These are phyloP conservation scores for Apostichopus leukothele DNA, from an alignment of 53 echinoderm and acorn worm genomes.

Conservation along the genomic window DNA sequence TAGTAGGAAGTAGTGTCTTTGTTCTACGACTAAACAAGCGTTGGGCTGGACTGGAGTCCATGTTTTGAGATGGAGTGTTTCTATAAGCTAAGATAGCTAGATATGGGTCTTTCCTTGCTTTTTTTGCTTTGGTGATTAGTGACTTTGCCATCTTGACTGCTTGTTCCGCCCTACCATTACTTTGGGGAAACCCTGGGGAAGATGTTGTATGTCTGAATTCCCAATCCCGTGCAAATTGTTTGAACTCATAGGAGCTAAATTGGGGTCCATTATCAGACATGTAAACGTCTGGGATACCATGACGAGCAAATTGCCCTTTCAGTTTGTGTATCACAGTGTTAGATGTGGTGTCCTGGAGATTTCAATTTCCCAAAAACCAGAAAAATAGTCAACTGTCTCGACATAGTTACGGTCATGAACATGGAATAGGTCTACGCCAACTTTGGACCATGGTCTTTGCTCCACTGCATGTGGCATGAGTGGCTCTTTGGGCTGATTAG, in stretches of 20 bases:
- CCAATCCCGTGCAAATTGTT: slow-evolving; percentile 36
- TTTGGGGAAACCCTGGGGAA: slow-evolving; percentile 49
- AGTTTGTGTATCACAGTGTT: slow-evolving; percentile 42
- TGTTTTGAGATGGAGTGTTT: slow-evolving; percentile 54
- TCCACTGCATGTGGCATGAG: slow-evolving; percentile 50
- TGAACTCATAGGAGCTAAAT: slow-evolving; percentile 40
- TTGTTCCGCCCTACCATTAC: slow-evolving; percentile 62
- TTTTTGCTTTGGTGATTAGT: slow-evolving; percentile 57
- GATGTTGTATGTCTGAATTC: slow-evolving; percentile 48
- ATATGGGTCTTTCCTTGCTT: slow-evolving; percentile 60
- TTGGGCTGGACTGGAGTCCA: slow-evolving; percentile 49
- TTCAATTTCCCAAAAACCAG: slow-evolving; percentile 61
- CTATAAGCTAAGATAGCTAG: slow-evolving; percentile 58
- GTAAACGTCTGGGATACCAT: slow-evolving; percentile 54
- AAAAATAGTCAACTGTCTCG: slow-evolving; percentile 59
- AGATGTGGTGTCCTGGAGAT: slow-evolving; percentile 27
- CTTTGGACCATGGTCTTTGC: slow-evolving; percentile 54
- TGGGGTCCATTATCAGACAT: slow-evolving; percentile 60
- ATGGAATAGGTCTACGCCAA: slow-evolving; percentile 55
- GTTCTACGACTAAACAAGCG: slow-evolving; percentile 52
- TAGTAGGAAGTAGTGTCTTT: slow-evolving; percentile 54
- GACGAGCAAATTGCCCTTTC: slow-evolving; percentile 53
- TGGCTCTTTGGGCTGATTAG: slow-evolving; percentile 53
- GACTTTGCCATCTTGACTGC: slow-evolving; percentile 60
- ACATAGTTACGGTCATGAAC: slow-evolving; percentile 46